phyloP scores from a whole-genome alignment of 2,888 invertebrate species.

The Frankliniella fusca region DNA sequence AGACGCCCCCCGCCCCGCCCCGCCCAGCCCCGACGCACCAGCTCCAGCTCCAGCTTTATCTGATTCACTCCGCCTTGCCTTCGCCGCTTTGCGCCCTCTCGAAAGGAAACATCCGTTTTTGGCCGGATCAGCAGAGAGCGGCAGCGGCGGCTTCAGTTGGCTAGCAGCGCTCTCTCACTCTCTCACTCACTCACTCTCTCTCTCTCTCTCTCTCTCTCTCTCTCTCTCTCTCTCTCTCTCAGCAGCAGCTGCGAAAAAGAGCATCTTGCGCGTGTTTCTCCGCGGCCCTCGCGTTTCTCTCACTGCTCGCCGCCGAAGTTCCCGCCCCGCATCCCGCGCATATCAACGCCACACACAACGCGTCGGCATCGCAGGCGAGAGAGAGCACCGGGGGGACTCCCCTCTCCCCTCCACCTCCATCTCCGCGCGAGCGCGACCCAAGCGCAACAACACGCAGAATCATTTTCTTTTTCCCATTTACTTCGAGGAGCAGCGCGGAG shows the following conservation, averaged over 20 bases:
- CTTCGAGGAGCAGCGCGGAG: too few species aligned
- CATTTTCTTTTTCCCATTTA: too few species aligned
- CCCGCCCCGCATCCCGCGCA: too few species aligned
- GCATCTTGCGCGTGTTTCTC: too few species aligned
- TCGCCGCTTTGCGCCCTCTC: not conserved
- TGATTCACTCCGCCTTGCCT: conserved; percentile 17
- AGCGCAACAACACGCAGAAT: too few species aligned
- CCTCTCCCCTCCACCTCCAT: too few species aligned
- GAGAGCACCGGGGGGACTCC: too few species aligned
- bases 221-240: not conserved
- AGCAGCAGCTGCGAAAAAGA: not conserved
- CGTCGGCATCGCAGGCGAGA: too few species aligned
- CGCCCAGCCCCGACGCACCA: not conserved
- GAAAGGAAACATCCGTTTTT: conserved; percentile 10
- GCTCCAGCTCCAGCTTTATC: not conserved
- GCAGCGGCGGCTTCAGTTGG: not conserved
- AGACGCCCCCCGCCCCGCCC: not conserved
- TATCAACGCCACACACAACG: too few species aligned
- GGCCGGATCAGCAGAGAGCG: not conserved
- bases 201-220: not conserved
- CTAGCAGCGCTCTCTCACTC: not conserved
- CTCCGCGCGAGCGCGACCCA: too few species aligned
- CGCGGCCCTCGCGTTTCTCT: too few species aligned
- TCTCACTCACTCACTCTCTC: not conserved
- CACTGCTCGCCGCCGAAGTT: too few species aligned